Base-by-base conservation (phyloP, 2,113 vertebrate genomes). In the Pionites leucogaster region DNA sequence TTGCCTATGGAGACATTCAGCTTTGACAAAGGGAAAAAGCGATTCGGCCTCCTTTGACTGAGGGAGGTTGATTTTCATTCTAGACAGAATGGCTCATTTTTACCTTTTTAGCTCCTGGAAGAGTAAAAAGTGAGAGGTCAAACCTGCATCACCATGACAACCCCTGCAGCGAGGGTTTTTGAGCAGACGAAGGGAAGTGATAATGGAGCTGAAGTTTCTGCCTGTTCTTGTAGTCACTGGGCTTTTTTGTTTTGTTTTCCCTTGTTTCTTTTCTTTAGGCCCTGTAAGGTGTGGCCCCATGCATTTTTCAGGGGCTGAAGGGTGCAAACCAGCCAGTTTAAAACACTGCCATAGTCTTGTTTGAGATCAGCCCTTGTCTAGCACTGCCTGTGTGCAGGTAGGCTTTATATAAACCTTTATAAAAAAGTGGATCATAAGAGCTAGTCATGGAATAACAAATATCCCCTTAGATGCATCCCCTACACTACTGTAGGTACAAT, bases 71-170 rank as follows among this genome's bases (percentile, higher is more conserved):
- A 97, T 98, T 98, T 98, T 98, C 96, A 97, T 97, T 97, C 85
- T 86, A 98, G 95, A 95, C 97, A 95, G 97, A 98, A 97, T 95
- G 93, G 96, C 92, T 97, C 95, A 74, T 97, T 98, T 98, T 98
- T 98, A 97, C 97, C 98, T 98, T 97, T 98, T 97, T 95, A 97
- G 97, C 95, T 98, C 95, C 96, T 98, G 94, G 94, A 98, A 98
- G 95, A 98, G 97, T 96, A 96, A 98, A 97, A 98, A 98, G 98
- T 97, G 97, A 98, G 98, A 98, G 98, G 98, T 98, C 98, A 98
- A 96, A 93, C 96, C 93, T 91, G 96, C 79, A 74, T 98, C 97
- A 81, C 98, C 98, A 98, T 98, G 97, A 98, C 98, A 98, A 98
- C 98, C 93, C 93, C 86, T 86, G 90, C 93, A 96, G 97, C 3